Evolutionary conservation across 2,113 vertebrate genomes (phyloP), one percentile per base, ranked within the genome.

Genomic region (Brachyhypopomus gauderio): DNA sequence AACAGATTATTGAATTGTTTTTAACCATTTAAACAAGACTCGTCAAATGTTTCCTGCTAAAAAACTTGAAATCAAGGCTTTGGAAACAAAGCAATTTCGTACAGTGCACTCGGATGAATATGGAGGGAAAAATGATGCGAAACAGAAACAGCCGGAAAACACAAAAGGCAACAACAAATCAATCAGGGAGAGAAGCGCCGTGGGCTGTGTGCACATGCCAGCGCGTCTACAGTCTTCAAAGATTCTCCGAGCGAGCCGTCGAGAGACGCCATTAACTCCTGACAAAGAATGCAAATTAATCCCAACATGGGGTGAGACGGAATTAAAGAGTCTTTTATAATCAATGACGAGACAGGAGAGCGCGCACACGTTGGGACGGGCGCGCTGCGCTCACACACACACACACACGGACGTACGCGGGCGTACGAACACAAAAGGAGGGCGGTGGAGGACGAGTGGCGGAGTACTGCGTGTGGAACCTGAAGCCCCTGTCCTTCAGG

Each of bases 281-380:
- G 96, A 98, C 96, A 98, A 98, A 98, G 95, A 98, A 97, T 96
- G 96, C 96, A 98, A 98, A 98, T 98, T 96, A 97, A 98, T 97
- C 95, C 95, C 95, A 94, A 96, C 96, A 97, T 97, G 97, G 96
- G 97, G 96, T 95, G 96, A 95, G 95, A 96, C 93, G 95, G 95
- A 97, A 97, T 97, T 98, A 98, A 97, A 96, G 95, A 95, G 87
- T 95, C 96, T 94, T 95, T 95, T 97, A 96, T 97, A 96, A 98
- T 97, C 96, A 97, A 95, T 96, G 96, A 97, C 95, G 97, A 98
- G 94, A 95, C 90, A 94, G 95, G 95, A 96, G 95, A 81, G 82
- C 80, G 62, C 67, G 34, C 77, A 69, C 45, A 59, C 67, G 70
- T 72, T 72, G 1, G 34, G 34, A 82, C 78, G 56, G 8, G 30